Evolutionary conservation across 2,888 invertebrate species (phyloP).

Genomic region (Dexiosoma caninum): DNA sequence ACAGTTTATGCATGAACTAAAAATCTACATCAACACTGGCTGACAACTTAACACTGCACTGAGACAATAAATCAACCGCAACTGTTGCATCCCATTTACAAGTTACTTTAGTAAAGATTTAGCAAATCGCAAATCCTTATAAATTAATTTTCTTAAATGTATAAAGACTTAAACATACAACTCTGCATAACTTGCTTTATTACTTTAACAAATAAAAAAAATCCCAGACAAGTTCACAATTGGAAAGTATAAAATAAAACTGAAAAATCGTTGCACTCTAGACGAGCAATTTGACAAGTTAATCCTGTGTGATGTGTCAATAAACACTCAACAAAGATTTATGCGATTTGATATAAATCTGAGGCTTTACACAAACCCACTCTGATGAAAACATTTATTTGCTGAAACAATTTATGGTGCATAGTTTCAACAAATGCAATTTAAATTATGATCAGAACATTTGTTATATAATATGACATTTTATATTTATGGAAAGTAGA

Average conservation of each 20-base stretch:
- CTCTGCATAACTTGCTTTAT: background rate
- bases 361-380: background rate
- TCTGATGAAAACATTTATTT: background rate
- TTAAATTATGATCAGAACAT: background rate
- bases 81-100: conserved; percentile 27
- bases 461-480: background rate
- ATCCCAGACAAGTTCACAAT: background rate
- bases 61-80: conserved; percentile 49
- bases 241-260: background rate
- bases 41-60: conserved; percentile 50
- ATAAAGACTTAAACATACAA: background rate
- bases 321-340: conserved; percentile 63
- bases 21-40: conserved; percentile 38
- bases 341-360: conserved; percentile 37
- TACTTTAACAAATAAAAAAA: background rate
- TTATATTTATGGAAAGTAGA: background rate
- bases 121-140: conserved; percentile 38
- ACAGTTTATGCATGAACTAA: too few species aligned
- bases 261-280: background rate
- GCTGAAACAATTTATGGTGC: background rate
- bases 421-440: background rate
- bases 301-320: conserved; percentile 65
- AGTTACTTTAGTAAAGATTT: conserved; percentile 27
- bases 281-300: conserved; percentile 61
- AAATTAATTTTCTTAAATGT: conserved; percentile 38